These are phyloP conservation scores for Corythaixoides concolor DNA, from an alignment of 2,113 vertebrate species.

Conservation along the genomic window DNA sequence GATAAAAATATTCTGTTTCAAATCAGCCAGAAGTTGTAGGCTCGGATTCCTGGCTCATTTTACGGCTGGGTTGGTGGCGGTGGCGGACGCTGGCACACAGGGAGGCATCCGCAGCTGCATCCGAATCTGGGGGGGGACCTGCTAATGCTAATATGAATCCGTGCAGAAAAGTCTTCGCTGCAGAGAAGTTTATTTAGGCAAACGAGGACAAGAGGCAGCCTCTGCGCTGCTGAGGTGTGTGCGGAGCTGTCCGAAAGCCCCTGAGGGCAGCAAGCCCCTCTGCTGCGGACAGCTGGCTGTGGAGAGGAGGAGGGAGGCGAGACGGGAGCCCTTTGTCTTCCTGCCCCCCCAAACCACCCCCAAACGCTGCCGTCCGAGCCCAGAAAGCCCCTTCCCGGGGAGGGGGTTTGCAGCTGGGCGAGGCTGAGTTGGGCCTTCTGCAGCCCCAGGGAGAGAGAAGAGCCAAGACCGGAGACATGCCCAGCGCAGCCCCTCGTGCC, in stretches of 20 bases:
- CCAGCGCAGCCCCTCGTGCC: background rate
- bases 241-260: background rate
- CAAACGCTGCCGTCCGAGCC: background rate
- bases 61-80: background rate
- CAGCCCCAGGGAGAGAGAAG: background rate
- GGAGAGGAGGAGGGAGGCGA: background rate
- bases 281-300: background rate
- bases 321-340: background rate
- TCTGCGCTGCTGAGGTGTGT: background rate
- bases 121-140: background rate
- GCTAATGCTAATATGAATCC: background rate
- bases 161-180: background rate
- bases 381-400: background rate
- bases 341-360: background rate
- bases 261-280: background rate
- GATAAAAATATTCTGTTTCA: background rate
- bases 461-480: rapidly evolving
- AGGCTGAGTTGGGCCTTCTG: too few relatives aligned
- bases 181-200: background rate
- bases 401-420: too few relatives aligned
- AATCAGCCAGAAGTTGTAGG: background rate
- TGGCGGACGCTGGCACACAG: background rate
- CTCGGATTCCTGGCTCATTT: background rate
- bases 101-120: background rate
- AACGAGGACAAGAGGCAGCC: background rate